These are phyloP conservation scores for Apis cerana DNA, from an alignment of 1,140 invertebrate genomes.

Conservation along the genomic window DNA sequence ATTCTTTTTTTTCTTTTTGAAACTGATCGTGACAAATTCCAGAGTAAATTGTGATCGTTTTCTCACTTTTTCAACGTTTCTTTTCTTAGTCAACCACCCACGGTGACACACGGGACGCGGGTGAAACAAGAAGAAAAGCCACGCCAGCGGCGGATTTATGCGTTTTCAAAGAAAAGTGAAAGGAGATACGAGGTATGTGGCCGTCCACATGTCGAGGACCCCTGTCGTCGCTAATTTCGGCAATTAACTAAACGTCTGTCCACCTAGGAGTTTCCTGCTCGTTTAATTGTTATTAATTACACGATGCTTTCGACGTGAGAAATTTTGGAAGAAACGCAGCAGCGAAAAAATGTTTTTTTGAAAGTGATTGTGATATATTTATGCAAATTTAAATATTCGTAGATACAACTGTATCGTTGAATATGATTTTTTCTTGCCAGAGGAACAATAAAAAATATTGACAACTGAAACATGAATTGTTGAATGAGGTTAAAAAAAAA, in stretches of 20 bases:
- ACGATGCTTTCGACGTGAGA: no score
- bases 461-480: no score
- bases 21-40: neutral
- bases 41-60: neutral
- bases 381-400: no score
- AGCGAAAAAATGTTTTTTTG: neutral
- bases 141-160: slow-evolving; percentile 53
- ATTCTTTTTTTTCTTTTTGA: neutral
- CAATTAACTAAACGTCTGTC: slow-evolving; percentile 65
- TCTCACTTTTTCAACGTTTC: neutral
- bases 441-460: no score
- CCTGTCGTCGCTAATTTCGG: slow-evolving; percentile 69
- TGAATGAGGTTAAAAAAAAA: no score
- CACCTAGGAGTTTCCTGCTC: no score
- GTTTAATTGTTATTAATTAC: slow-evolving; percentile 19
- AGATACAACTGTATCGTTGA: no score
- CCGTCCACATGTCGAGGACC: slow-evolving; percentile 56
- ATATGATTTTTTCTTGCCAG: no score
- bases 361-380: neutral
- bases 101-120: neutral
- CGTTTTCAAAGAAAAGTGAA: slow-evolving; percentile 64
- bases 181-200: slow-evolving; percentile 47
- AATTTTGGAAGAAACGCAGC: neutral
- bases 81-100: slow-evolving; percentile 48
- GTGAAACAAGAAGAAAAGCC: slow-evolving; percentile 29